Evolutionary conservation across 2,797 vertebrate genomes (phyloP), one percentile per base, ranked within the genome.

Genomic region (Harpagifer antarcticus): DNA sequence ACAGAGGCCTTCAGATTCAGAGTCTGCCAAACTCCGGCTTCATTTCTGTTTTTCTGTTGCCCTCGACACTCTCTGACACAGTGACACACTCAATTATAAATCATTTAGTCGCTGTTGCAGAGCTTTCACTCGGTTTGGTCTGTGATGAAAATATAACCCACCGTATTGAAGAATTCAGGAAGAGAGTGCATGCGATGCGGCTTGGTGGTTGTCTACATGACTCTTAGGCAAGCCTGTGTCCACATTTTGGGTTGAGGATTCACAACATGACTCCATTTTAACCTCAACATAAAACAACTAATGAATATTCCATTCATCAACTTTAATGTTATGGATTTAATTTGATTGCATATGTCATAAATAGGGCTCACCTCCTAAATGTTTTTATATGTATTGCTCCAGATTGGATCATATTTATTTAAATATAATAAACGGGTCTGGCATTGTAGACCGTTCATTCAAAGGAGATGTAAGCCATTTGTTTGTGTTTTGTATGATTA

Each of bases 1-100:
- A 88, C 70, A 85, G 78, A 82, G 82, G 79, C 85, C 81, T 80
- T 89, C 79, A 89, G 75, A 88, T 80, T 82, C 76, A 74, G 72
- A 85, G 75, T 56, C 68, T 66, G 63, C 68, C 63, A 68, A 64
- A 82, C 57, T 79, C 70, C 73, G 68, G 76, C 76, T 83, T 53
- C 9, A 5, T 73, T 85, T 81, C 72, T 79, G 76, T 72, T 68
- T 81, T 68, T 87, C 76, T 84, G 73, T 78, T 71, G 56, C 71
- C 80, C 47, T 74, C 33, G 65, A 85, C 72, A 17, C 83, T 77
- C 83, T 77, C 64, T 72, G 65, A 72, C 83, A 72, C 78, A 68
- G 74, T 70, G 76, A 78, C 83, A 85, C 79, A 56, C 78, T 86
- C 78, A 61, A 81, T 89, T 83, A 78, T 80, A 71, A 85, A 89